Evolutionary conservation across 2,113 vertebrate genomes (phyloP).

Genomic region (Cyrtonyx montezumae): DNA sequence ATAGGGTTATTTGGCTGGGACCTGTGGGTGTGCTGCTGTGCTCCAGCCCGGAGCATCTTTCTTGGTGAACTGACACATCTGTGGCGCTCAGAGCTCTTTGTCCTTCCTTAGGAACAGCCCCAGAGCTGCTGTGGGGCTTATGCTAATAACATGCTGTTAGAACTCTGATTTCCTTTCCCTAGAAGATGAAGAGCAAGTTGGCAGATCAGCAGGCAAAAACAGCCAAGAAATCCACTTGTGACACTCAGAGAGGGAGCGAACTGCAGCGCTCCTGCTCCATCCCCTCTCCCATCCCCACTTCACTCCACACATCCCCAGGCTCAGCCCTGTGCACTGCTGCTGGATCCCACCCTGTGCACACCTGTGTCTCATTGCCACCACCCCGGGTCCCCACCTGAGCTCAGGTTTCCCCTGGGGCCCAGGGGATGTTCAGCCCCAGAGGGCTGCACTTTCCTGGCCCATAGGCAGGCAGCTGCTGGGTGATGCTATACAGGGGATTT

Average conservation of each 20-base stretch:
- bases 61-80: not conserved
- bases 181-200: not conserved
- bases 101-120: not conserved
- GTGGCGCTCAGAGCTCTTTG: not conserved
- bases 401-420: not conserved
- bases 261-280: not conserved
- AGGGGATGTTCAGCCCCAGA: too few species aligned
- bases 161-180: not conserved
- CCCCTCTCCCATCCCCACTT: not conserved
- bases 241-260: not conserved
- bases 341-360: not conserved
- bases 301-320: not conserved
- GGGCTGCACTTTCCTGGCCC: too few species aligned
- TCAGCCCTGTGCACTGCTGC: not conserved
- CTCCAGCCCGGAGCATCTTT: slow-evolving; percentile 3
- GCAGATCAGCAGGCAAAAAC: not conserved
- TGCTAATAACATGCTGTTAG: not conserved
- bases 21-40: not conserved
- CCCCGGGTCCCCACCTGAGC: not conserved
- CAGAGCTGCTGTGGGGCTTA: not conserved
- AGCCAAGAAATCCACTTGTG: not conserved
- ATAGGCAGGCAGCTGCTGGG: too few species aligned
- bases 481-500: too few species aligned
- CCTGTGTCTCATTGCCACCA: not conserved
- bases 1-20: not conserved